Base-by-base conservation (phyloP, 2,113 vertebrate species). In the Lepus timidus region DNA sequence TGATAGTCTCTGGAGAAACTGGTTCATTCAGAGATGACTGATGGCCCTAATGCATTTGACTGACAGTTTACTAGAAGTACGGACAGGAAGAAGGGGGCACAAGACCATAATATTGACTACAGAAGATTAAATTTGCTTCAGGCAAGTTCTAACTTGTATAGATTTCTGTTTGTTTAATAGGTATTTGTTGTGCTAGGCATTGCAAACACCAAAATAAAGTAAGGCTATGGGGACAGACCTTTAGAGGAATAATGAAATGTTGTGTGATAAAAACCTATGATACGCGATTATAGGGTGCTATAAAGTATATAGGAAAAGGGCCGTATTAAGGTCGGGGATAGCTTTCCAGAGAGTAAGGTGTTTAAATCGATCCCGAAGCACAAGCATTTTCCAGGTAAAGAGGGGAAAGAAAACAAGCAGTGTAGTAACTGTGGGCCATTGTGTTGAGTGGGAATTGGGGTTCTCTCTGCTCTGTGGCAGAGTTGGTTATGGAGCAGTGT, bases 211-310 rank as follows among this genome's bases (percentile, higher is more conserved):
- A 74, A 85, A 88, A 90, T 73, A 62, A 14, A 75, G 9, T 70
- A 17, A 82, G 19, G 4, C 44, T 90, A 52, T n/a, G 51, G 9
- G 49, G n/a, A 55, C 20, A 16, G 22, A 52, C 62, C 29, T 88
- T 91, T 88, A 93, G 84, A 62, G 70, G 20, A 85, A 85, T 49
- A 82, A 70, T 65, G 81, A 91, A 70, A 85, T 55, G 23, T 29
- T 70, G n/a, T 36, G 2, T 85, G 58, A 22, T 27, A 58, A 88
- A 67, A 89, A n/a, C 39, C 39, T 52, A 14, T 67, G 19, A 62
- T n/a, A 44, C 67, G 6, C 17, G 67, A 74, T 71, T 82, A 31
- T 22, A 52, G 23, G 27, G 13, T 52, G 5, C 27, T 36, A 2
- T 64, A 55, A 93, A 70, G 25, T 6, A 23, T 55, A 51, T 6